These are phyloP conservation scores for Eupithecia inturbata DNA, from an alignment of 2,888 invertebrate genomes.

Conservation along the genomic window DNA sequence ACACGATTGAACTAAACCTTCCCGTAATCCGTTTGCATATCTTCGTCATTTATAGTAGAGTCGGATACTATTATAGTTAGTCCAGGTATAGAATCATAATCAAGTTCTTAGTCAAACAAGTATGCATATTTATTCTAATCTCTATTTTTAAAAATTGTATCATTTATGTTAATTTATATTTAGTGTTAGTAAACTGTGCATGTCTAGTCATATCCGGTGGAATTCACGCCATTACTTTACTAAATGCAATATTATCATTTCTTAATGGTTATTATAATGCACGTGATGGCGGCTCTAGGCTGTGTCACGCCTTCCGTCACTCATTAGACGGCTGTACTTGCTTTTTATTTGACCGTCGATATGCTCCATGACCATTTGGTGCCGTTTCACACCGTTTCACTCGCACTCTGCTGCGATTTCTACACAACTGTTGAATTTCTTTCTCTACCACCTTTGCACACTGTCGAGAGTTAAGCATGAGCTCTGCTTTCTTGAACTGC, in stretches of 20 bases:
- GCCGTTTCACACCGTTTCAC: constrained; percentile 77
- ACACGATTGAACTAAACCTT: background rate
- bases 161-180: constrained; percentile 10
- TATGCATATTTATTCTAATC: background rate
- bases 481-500: constrained; percentile 33
- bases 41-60: background rate
- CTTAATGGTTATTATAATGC: constrained; percentile 35
- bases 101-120: background rate
- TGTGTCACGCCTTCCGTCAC: constrained; percentile 46
- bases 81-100: background rate
- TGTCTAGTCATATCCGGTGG: constrained; percentile 5
- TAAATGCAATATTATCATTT: constrained; percentile 22
- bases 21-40: background rate
- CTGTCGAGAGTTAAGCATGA: constrained; percentile 31
- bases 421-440: constrained; percentile 64
- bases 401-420: constrained; percentile 67
- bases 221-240: constrained; percentile 18
- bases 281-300: constrained; percentile 43
- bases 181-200: constrained; percentile 15
- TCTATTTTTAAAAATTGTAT: background rate
- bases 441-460: constrained; percentile 60
- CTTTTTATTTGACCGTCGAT: constrained; percentile 78
- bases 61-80: background rate
- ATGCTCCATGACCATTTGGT: constrained; percentile 73
- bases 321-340: constrained; percentile 65